Percentiles rank a stretch among this genome's conserved stretches.
These are phyloP conservation scores for Dryomyza anilis DNA, from an alignment of 2,888 invertebrate genomes.

Conservation along the genomic window DNA sequence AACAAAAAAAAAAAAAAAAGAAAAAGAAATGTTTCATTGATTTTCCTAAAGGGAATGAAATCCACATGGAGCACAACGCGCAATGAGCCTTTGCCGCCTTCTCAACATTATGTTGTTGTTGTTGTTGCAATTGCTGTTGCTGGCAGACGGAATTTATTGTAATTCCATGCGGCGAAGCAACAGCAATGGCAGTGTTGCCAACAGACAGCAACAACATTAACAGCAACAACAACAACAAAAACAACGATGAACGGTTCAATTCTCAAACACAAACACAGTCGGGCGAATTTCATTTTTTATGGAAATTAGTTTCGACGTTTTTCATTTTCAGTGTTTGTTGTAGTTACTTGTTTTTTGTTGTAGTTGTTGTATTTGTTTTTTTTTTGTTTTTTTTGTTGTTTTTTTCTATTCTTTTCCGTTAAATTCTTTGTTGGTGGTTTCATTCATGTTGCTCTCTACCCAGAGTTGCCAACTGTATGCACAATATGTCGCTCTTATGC, in stretches of 20 bases:
- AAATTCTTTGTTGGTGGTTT: neutral
- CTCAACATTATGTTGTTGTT: neutral
- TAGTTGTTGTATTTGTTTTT: no score
- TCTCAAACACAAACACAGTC: neutral
- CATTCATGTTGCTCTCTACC: no score
- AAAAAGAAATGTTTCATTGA: constrained; percentile 3
- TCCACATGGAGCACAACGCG: neutral
- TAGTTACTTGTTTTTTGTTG: no score
- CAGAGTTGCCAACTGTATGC: no score
- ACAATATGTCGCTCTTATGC: no score
- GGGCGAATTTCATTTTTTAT: constrained; percentile 13
- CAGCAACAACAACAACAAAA: neutral
- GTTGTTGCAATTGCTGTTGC: neutral
- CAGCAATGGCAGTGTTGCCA: constrained; percentile 9
- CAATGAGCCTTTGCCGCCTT: neutral
- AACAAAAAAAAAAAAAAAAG: neutral
- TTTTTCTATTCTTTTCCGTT: neutral
- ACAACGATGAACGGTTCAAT: neutral
- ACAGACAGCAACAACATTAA: neutral
- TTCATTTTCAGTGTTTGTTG: constrained; percentile 2
- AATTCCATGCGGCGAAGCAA: constrained; percentile 11
- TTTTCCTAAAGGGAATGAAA: constrained; percentile 17
- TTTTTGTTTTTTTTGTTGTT: neutral
- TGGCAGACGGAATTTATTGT: constrained; percentile 12
- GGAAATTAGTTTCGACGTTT: constrained; percentile 17